Evolutionary conservation across 1,140 invertebrate genomes (phyloP), one percentile per base, ranked within the genome.

Genomic region (Listronotus oregonensis): DNA sequence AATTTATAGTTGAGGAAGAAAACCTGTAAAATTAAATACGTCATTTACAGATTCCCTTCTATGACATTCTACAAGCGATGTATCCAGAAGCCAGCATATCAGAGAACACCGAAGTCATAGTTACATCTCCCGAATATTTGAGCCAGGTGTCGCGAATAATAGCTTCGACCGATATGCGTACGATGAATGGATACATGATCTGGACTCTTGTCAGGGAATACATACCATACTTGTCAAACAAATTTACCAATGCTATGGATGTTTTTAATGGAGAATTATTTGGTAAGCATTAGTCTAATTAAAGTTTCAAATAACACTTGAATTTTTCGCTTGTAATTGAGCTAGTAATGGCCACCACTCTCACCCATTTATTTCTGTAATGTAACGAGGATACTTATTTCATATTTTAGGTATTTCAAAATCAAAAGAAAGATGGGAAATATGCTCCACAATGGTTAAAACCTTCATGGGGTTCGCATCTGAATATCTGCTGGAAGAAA

Each of bases 151-250:
- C 85, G 1, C 77, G 76, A 37, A 79, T 87, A 15, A 82, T 87
- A 14, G 83, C 84, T 0, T 79, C 81, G 0, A 84, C 85, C n/a
- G 85, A 86, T 50, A 75, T 79, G 66, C 78, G 84, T 62, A 79
- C 81, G 7, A 67, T 87, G 46, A 87, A 88, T 74, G 85, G 86
- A 69, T 88, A 87, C 71, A 69, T 87, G 40, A 84, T 86, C 65
- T 89, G 86, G 85, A 81, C 80, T 50, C 73, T 88, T 32, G 82
- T 83, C 6, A 73, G 80, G 7, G 76, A 80, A 39, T 87, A 85
- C 74, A 72, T 84, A 7, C 84, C 85, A 6, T 86, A 85, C 69
- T 75, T 88, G 52, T 84, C 84, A 2, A 76, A 81, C 66, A 78
- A 82, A 39, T 86, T 82, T 70, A 80, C 81, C 34, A 79, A 84